phyloP scores from a whole-genome alignment of 1,140 invertebrate genomes.

The Yoshiicerus persimilis region DNA sequence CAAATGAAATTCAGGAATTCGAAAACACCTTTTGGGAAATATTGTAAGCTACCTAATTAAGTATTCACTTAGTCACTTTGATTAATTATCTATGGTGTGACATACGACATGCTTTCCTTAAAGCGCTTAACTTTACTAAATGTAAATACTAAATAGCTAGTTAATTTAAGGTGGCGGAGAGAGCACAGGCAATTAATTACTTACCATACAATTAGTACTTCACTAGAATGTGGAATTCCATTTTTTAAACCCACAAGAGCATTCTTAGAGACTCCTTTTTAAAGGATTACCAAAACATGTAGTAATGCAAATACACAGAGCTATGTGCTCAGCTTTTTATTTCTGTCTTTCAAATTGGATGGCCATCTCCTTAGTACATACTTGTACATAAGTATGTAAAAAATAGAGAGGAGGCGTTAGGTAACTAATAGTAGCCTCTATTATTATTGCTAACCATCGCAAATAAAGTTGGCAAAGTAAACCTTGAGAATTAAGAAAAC shows the following conservation, averaged over 20 bases:
- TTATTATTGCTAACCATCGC: neutral
- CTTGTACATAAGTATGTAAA: too few relatives aligned
- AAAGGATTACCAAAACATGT: neutral
- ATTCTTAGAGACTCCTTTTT: neutral
- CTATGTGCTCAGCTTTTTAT: neutral
- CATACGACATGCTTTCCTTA: neutral
- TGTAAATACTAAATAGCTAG: neutral
- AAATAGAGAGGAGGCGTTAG: neutral
- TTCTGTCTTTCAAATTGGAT: neutral
- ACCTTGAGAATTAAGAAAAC: neutral
- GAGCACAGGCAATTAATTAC: neutral
- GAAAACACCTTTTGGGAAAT: neutral
- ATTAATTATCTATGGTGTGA: neutral
- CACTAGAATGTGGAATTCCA: neutral
- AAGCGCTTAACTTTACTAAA: neutral
- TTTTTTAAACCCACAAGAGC: neutral
- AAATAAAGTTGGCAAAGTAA: neutral
- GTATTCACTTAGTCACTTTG: slow-evolving; percentile 13
- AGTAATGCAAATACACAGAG: neutral
- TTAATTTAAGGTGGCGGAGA: neutral
- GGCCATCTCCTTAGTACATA: neutral
- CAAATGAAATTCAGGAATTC: neutral
- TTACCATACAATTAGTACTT: neutral
- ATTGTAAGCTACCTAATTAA: slow-evolving; percentile 1
- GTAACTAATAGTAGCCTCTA: neutral